Evolutionary conservation across 2,113 vertebrate species (phyloP).

Genomic region (Sander lucioperca): DNA sequence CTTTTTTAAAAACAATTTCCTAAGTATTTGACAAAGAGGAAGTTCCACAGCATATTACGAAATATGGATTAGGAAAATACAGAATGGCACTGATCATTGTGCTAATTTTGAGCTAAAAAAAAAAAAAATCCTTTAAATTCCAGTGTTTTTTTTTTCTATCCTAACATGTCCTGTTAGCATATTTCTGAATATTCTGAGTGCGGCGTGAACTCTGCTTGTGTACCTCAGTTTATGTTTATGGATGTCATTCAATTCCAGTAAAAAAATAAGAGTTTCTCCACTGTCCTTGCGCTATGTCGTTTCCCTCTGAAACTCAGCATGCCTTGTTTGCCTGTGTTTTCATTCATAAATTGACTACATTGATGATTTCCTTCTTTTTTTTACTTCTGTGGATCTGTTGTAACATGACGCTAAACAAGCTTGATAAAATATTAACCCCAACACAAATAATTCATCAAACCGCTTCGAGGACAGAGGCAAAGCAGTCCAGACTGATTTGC

Average conservation of each 20-base stretch:
- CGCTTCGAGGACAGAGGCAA: slow-evolving; percentile 20
- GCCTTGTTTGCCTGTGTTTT: slow-evolving; percentile 8
- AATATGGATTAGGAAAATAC: neutral
- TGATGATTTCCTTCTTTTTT: neutral
- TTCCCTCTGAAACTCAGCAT: slow-evolving; percentile 5
- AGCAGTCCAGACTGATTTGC: slow-evolving; percentile 37
- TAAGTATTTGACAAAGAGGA: neutral
- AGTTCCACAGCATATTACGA: neutral
- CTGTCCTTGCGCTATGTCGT: neutral
- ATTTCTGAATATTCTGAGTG: neutral
- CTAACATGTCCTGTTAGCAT: neutral
- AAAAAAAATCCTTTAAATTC: neutral
- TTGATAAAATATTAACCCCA: slow-evolving; percentile 70
- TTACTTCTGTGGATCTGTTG: slow-evolving; percentile 17
- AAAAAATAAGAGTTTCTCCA: neutral
- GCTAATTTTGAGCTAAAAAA: neutral
- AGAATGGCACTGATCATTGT: no score
- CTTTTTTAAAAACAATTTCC: neutral
- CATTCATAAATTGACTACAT: slow-evolving; percentile 32
- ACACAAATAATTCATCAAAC: slow-evolving; percentile 74
- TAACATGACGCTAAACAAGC: slow-evolving; percentile 65
- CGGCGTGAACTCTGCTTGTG: neutral
- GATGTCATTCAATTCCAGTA: neutral
- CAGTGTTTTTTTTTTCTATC: neutral
- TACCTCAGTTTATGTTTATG: neutral